Percentiles rank a stretch among this genome's conserved stretches.
These are phyloP conservation scores for Dryadula phaetusa DNA, from an alignment of 2,888 invertebrate genomes.

Conservation along the genomic window DNA sequence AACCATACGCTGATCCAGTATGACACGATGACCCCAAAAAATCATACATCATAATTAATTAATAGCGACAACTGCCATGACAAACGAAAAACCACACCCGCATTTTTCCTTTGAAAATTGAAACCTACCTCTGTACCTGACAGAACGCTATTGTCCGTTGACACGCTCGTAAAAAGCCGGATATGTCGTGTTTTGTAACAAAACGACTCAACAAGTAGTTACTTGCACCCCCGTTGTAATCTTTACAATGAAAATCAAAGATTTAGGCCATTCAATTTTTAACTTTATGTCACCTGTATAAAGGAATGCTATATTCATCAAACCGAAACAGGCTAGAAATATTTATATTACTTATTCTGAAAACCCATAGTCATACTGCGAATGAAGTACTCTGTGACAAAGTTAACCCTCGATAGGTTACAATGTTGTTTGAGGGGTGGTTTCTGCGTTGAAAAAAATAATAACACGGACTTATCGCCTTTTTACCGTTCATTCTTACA, in stretches of 20 bases:
- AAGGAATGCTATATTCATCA: constrained; percentile 24
- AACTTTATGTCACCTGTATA: constrained; percentile 32
- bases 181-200: constrained; percentile 62
- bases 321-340: constrained; percentile 32
- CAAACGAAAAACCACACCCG: constrained; percentile 45
- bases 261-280: constrained; percentile 28
- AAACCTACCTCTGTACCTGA: constrained; percentile 54
- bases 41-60: constrained; percentile 7
- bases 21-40: not conserved
- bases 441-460: constrained; percentile 63
- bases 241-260: constrained; percentile 45
- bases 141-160: constrained; percentile 59
- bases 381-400: constrained; percentile 51
- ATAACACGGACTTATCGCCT: constrained; percentile 79
- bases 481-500: constrained; percentile 75
- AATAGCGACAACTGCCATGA: constrained; percentile 10
- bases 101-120: constrained; percentile 51
- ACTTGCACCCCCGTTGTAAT: constrained; percentile 59
- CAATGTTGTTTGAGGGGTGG: constrained; percentile 60
- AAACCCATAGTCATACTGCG: constrained; percentile 17
- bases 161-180: constrained; percentile 64
- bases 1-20: not conserved
- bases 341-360: constrained; percentile 9
- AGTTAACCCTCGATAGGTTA: constrained; percentile 56
- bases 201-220: constrained; percentile 74